Conservation (phyloP, 2,888 invertebrate genomes). For the Achlya flavicornis region DNA sequence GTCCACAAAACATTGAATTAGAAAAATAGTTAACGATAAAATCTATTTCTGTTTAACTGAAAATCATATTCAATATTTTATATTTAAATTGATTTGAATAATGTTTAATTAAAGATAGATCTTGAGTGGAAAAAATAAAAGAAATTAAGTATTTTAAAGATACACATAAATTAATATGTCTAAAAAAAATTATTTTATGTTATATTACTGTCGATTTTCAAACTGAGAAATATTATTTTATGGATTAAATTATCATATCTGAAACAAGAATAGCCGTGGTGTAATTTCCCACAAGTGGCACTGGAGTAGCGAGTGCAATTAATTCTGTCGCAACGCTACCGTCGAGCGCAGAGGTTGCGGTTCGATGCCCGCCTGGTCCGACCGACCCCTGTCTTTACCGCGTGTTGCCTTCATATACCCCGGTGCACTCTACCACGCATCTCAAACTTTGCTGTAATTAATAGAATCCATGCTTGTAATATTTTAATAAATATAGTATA, state of each 20-base stretch:
- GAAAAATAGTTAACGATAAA: too few relatives aligned
- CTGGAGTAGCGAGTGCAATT: constrained; percentile 8
- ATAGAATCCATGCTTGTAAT: constrained; percentile 27
- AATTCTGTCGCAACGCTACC: constrained; percentile 15
- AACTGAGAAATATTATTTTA: neutral
- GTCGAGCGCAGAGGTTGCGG: constrained; percentile 53
- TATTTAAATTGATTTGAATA: too few relatives aligned
- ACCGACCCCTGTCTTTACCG: constrained; percentile 42
- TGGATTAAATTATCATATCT: neutral
- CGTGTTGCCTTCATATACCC: constrained; percentile 31
- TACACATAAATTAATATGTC: too few relatives aligned
- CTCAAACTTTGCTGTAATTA: constrained; percentile 35
- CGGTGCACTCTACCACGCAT: constrained; percentile 32
- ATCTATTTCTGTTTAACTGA: too few relatives aligned
- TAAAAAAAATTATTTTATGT: too few relatives aligned
- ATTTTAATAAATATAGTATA: neutral
- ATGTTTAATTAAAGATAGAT: too few relatives aligned
- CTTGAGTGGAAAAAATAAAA: too few relatives aligned
- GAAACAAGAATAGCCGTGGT: constrained; percentile 25
- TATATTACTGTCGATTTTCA: too few relatives aligned
- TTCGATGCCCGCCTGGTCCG: constrained; percentile 41
- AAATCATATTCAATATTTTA: too few relatives aligned
- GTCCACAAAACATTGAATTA: too few relatives aligned
- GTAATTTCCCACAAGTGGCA: constrained; percentile 21
- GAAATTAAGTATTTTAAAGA: too few relatives aligned